These are phyloP conservation scores for Siphamia tubifer DNA, from an alignment of 2,113 vertebrate species.

Conservation along the genomic window DNA sequence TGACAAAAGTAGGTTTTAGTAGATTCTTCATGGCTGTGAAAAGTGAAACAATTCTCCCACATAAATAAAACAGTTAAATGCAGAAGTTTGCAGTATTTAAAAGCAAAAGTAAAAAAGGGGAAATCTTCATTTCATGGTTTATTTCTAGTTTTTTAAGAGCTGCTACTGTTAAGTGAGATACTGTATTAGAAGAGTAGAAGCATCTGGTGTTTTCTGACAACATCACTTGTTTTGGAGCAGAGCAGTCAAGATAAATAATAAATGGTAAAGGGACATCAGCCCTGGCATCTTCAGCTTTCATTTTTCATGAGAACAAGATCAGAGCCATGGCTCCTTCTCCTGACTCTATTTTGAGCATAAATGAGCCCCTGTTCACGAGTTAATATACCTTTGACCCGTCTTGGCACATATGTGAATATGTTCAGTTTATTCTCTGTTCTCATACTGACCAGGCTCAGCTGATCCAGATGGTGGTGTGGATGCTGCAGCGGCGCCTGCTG, in stretches of 20 bases:
- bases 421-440: too few species aligned
- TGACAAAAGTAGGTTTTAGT: too few species aligned
- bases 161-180: neutral
- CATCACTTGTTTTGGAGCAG: constrained; percentile 11
- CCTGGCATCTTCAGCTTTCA: constrained; percentile 15
- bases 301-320: constrained; percentile 59
- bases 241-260: constrained; percentile 49
- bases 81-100: neutral
- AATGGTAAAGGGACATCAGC: constrained; percentile 36
- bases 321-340: neutral
- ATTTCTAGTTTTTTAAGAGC: neutral
- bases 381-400: constrained; percentile 6
- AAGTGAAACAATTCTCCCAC: too few species aligned
- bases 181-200: constrained; percentile 7
- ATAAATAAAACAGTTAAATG: too few species aligned
- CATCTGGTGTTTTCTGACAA: constrained; percentile 1
- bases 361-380: neutral
- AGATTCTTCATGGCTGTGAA: too few species aligned
- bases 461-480: constrained; percentile 99
- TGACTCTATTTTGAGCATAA: constrained; percentile 28
- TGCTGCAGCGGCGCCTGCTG: constrained; percentile 92
- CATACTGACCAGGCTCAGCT: constrained; percentile 89
- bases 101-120: neutral
- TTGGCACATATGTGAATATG: neutral
- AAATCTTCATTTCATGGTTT: neutral